These are phyloP conservation scores for Oenanthe melanoleuca DNA, from an alignment of 2,113 vertebrate genomes.

Conservation along the genomic window DNA sequence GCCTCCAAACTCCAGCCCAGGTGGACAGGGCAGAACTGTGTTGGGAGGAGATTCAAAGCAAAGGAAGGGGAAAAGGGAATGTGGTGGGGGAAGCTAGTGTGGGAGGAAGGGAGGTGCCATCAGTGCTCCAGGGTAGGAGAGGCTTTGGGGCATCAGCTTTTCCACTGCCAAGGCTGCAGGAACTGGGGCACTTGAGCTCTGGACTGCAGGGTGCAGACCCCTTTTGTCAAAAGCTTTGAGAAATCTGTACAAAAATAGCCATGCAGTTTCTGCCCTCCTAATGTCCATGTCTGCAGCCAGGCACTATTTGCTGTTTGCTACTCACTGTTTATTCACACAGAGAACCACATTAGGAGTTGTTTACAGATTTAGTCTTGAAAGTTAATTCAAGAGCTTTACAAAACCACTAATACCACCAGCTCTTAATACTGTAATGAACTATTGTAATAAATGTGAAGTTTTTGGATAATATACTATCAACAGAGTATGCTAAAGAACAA, in stretches of 20 bases:
- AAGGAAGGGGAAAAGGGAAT: background rate
- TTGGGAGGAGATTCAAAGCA: background rate
- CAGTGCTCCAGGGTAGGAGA: background rate
- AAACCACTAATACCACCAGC: background rate
- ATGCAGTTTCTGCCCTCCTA: background rate
- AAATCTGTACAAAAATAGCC: background rate
- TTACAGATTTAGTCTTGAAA: background rate
- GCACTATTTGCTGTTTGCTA: background rate
- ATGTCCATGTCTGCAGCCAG: background rate
- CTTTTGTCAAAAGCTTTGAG: background rate
- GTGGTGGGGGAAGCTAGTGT: background rate
- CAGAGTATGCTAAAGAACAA: background rate
- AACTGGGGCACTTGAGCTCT: background rate
- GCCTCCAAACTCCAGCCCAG: background rate
- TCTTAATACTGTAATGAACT: background rate
- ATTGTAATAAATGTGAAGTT: background rate
- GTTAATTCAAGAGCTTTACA: background rate
- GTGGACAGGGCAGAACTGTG: background rate
- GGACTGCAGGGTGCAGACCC: background rate
- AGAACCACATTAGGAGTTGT: background rate
- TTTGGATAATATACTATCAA: background rate
- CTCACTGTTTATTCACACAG: background rate
- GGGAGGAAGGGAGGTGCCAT: background rate
- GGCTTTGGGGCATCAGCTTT: background rate
- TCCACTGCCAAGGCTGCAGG: accelerated